Base-by-base conservation (phyloP, 2,113 vertebrate genomes). In the Natator depressus region DNA sequence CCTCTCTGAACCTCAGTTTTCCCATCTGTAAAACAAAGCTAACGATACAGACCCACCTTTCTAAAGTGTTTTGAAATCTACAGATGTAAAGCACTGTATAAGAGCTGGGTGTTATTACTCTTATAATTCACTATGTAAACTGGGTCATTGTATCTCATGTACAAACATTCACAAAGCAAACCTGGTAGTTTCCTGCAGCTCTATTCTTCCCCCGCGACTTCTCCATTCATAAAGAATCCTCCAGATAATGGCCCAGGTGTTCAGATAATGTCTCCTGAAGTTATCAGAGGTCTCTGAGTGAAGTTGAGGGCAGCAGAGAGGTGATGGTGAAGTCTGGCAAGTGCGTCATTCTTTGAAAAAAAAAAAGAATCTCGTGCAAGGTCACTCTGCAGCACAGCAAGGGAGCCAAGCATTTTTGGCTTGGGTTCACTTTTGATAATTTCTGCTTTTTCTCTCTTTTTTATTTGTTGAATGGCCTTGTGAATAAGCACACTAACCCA, bases 181-280 rank as follows among this genome's bases (percentile, higher is more conserved):
- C 75, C 19, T 19, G 35, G 65, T 10, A 20, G 25, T 78, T 78
- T 16, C 75, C 75, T 47, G 75, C 46, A 14, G 42, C 25, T 78
- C 24, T 29, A 1, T 3, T 47, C 75, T 78, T 78, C 75, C 9
- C 7, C 24, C 6, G 22, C 16, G 42, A 27, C 75, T 72, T 19
- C 42, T 22, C 75, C 13, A 47, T 78, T 78, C 75, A 78, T 88
- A 92, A 83, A 25, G 42, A 47, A 78, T 47, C 42, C 85, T 49
- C 47, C 31, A 2, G 0, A 49, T 57, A 47, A 84, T 46, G 54
- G n/a, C 72, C 75, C 29, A 55, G 80, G 35, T 55, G 35, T 83
- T 76, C 72, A 0, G 0, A 24, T 76, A 78, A 47, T 27, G 5
- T 19, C 91, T 46, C 75, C 65, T 4, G 0, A 55, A 1, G 0